Evolutionary conservation across 2,113 vertebrate genomes (phyloP).

Genomic region (Heloderma charlesbogerti): DNA sequence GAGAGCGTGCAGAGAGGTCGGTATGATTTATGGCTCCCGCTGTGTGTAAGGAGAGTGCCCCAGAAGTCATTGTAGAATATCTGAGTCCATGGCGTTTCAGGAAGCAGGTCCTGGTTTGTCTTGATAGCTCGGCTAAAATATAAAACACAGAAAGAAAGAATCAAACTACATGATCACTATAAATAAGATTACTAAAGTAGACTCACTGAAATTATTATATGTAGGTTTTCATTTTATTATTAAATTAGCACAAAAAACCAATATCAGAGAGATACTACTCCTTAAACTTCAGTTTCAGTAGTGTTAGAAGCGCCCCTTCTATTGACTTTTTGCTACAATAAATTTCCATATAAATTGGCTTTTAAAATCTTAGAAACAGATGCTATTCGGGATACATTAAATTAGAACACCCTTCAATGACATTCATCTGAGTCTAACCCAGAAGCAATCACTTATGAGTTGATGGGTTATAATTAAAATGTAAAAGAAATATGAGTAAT

Average conservation of each 20-base stretch:
- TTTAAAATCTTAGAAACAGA: slow-evolving; percentile 81
- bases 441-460: slow-evolving; percentile 75
- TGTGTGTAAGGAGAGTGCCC: slow-evolving; percentile 97
- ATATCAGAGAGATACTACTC: slow-evolving; percentile 54
- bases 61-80: slow-evolving; percentile 99
- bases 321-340: slow-evolving; percentile 70
- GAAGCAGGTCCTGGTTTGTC: slow-evolving; percentile 98
- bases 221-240: background rate
- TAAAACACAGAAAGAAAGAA: slow-evolving; percentile 50
- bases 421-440: slow-evolving; percentile 72
- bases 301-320: slow-evolving; percentile 61
- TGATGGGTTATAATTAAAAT: slow-evolving; percentile 80
- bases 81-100: slow-evolving; percentile 95
- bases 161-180: slow-evolving; percentile 39
- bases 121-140: slow-evolving; percentile 95
- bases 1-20: slow-evolving; percentile 96
- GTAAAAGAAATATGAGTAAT: slow-evolving; percentile 75
- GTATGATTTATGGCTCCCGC: slow-evolving; percentile 98
- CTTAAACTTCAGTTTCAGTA: slow-evolving; percentile 52
- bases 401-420: slow-evolving; percentile 79
- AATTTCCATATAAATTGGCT: slow-evolving; percentile 84
- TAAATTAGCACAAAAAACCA: background rate
- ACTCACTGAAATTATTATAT: background rate
- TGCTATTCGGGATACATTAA: slow-evolving; percentile 72
- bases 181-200: slow-evolving; percentile 43